Evolutionary conservation across 2,113 vertebrate genomes (phyloP), one percentile per base, ranked within the genome.

Genomic region (Columba livia): DNA sequence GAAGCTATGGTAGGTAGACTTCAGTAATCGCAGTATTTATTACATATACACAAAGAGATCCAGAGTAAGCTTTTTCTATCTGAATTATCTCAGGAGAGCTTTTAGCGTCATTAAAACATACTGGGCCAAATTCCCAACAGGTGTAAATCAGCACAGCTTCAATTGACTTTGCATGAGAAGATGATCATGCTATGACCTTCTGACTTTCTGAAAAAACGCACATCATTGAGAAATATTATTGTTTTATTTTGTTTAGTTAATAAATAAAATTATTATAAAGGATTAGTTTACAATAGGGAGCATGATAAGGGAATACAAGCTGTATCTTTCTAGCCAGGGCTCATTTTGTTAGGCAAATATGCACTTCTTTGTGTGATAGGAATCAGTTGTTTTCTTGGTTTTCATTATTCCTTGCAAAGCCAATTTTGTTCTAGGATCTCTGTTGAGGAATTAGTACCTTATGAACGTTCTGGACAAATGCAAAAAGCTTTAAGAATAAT

Each of bases 1-100:
- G 96, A 98, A 91, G 96, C 97, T 26, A 95, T 81, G 98, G 99
- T 99, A 93, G 96, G 97, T n/a, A 38, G 40, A 28, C n/a, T 83
- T 78, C 8, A 32, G 66, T 65, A 61, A 64, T 82, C 44, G 26
- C 40, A 15, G 15, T 77, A 36, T 75, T 75, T 75, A 57, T 32
- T 65, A 32, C 21, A 9, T 8, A 36, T 15, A 61, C 16, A 38
- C 62, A 89, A 23, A 84, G 73, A 90, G 88, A 92, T 84, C 19
- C 77, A 54, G 51, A 74, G 54, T 36, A 66, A 95, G 38, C 31
- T 65, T 74, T 50, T 90, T 31, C 51, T 48, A 20, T 58, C n/a
- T 75, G 69, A 81, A 44, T 74, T 78, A 3, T 42, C 56, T 87
- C 66, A n/a, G 29, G 64, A 69, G 60, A 81, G 50, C 23, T 88